Base-by-base conservation (phyloP, 2,888 invertebrate genomes). In the Chloroclysta siterata region DNA sequence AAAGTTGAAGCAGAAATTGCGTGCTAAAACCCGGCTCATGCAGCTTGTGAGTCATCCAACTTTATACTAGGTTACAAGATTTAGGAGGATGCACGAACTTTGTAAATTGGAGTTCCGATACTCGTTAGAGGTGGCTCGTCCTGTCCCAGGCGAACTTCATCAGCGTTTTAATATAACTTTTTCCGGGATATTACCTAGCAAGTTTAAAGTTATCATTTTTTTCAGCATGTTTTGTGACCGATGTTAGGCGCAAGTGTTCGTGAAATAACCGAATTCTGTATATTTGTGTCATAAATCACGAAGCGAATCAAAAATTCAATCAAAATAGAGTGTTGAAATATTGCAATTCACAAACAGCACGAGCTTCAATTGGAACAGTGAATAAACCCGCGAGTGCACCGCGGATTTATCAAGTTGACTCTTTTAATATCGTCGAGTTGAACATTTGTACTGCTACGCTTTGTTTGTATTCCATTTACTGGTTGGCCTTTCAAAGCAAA, bases 21-120 rank as follows among this genome's bases (percentile, higher is more conserved):
- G 29, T 14, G 53, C 53, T 39, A 11, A 11, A 10, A 42, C 54
- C 22, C 13, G 14, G 48, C 14, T 47, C 10, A 41, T 46, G 46
- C 53, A 60, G 48, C 29, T 53, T n/a, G 39, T 39, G 53, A 60
- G 48, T 53, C 53, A 60, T 48, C 14, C 8, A 41, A 48, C 41
- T 59, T 13, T 13, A 28, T 11, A 29, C 39, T 17, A 29, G 41
- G 29, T 48, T 33, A 17, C 15, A 41, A 15, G 14, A 51, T 51
- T 15, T 51, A 33, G 36, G 50, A n/a, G 44, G 51, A 33, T 51
- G 50, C 39, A 17, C 50, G 3, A 50, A 60, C 15, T 60, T 60
- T 60, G 42, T 33, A 42, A 54, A 60, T 51, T n/a, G 50, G 0
- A 22, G 52, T 52, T 59, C 15, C 36, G 52, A 59, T 46, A 46